Evolutionary conservation across 53 echinoderm and acorn worm species (phyloP).

Genomic region (Holothuria leucospilota): DNA sequence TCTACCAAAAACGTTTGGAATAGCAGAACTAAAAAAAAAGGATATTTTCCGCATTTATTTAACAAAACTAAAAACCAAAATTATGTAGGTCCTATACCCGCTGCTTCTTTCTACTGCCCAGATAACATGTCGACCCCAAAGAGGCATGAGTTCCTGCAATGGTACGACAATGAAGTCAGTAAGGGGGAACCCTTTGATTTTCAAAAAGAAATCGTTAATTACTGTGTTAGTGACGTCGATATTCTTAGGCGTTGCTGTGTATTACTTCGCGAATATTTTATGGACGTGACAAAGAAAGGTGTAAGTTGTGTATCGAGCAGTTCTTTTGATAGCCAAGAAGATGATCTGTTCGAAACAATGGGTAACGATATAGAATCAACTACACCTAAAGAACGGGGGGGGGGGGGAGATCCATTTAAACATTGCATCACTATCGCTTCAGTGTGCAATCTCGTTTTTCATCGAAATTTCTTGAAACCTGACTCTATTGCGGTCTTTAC

Average conservation of each 20-base stretch:
- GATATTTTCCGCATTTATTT: constrained; percentile 53
- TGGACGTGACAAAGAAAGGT: constrained; percentile 14
- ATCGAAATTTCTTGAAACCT: constrained; percentile 52
- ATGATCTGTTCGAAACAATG: neutral
- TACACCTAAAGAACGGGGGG: too few relatives aligned
- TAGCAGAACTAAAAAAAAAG: constrained; percentile 47
- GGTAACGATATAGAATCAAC: too few relatives aligned
- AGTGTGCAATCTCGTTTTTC: constrained; percentile 58
- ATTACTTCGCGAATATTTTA: constrained; percentile 38
- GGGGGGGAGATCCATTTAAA: constrained; percentile 68
- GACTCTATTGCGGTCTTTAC: constrained; percentile 24
- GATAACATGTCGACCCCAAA: constrained; percentile 20
- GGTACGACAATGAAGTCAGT: constrained; percentile 24
- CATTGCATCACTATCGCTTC: constrained; percentile 76
- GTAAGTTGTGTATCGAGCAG: neutral
- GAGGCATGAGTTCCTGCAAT: constrained; percentile 21
- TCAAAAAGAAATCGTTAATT: constrained; percentile 33
- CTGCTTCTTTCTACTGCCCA: constrained; percentile 36
- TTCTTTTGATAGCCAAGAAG: neutral
- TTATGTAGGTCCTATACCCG: constrained; percentile 46
- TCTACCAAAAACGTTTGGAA: constrained; percentile 54
- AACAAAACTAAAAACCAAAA: constrained; percentile 41
- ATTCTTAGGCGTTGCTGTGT: constrained; percentile 53
- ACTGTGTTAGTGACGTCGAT: constrained; percentile 61
- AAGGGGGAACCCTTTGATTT: constrained; percentile 39